Evolutionary conservation across 1,140 invertebrate genomes (phyloP), one percentile per base, ranked within the genome.

Genomic region (Heliconius nattereri): DNA sequence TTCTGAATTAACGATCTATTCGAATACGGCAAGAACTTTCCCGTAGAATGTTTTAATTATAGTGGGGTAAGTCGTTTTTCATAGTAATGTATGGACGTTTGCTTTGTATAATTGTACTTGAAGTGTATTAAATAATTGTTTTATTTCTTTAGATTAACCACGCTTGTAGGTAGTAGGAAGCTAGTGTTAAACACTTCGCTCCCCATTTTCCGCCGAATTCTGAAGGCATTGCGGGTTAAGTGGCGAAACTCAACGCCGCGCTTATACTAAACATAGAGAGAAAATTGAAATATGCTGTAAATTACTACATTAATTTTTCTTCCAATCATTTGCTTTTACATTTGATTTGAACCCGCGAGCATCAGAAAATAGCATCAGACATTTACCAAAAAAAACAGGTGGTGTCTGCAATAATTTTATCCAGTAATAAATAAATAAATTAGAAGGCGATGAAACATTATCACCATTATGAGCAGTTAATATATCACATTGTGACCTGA

Each of bases 381-480:
- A 52, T 1, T 52, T 52, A 2, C 49, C 2, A 20, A 20, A 52
- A 20, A 52, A 52, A 20, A 52, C 19, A 13, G 40, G 13, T 45
- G 40, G 13, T 45, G 5, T 1, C 0, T 45, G 3, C 13, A 23
- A 16, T 66, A 66, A 66, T 29, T 66, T 26, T 29, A 29, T 11
- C 13, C 23, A 66, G 60, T 66, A 66, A 66, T 66, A 66, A 66
- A 66, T 66, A 66, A 66, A 66, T 66, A 66, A 66, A 66, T 66
- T 66, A 26, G 26, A 29, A 26, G 13, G 60, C 60, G 60, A 66
- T 29, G 23, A 66, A 29, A 66, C 60, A 66, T 66, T 16, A 66
- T 66, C 26, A n/a, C 60, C 26, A 16, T 66, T 66, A 66, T 66
- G 9, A 66, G 26, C 23, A 66, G 23, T 13, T 29, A 16, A 66